Percentiles rank a stretch among this genome's conserved stretches.
phyloP scores from a whole-genome alignment of 2,797 vertebrate species.

The Xerus rutilus region DNA sequence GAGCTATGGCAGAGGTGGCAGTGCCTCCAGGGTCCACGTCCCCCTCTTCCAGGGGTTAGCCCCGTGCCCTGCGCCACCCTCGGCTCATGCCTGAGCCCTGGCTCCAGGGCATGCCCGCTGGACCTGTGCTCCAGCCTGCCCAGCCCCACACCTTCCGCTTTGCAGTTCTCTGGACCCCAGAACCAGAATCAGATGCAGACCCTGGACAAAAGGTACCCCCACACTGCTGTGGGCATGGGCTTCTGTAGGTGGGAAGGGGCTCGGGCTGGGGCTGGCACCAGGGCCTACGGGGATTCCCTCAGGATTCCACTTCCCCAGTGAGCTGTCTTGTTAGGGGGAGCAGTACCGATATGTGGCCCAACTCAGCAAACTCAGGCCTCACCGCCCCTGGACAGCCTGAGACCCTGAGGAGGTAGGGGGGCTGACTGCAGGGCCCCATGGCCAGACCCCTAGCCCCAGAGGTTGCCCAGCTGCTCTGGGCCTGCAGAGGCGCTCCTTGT shows the following conservation, averaged over 20 bases:
- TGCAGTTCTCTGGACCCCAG: constrained; percentile 44
- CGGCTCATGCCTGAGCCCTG: too few relatives aligned
- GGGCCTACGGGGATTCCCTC: accelerated
- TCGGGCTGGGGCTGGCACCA: neutral
- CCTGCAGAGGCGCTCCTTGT: neutral
- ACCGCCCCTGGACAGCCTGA: accelerated
- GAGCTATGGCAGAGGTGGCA: neutral
- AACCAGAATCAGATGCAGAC: constrained; percentile 73
- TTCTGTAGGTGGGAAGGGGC: neutral
- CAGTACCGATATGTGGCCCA: accelerated
- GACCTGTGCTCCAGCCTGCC: neutral
- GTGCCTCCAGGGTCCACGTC: accelerated
- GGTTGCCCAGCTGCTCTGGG: neutral
- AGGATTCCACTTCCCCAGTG: neutral
- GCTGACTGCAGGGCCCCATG: neutral
- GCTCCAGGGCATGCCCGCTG: neutral
- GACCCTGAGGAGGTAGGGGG: neutral
- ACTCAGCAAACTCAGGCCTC: neutral
- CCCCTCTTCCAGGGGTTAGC: neutral
- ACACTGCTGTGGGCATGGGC: accelerated
- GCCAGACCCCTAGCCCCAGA: neutral
- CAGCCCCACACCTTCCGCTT: neutral
- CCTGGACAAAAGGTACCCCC: constrained; percentile 76
- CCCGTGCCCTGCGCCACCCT: neutral
- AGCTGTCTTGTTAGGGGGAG: neutral